A percentile compares a stretch with the other conserved stretches of the same genome.
These are phyloP conservation scores for Anguilla anguilla DNA, from an alignment of 2,797 vertebrate species.

Conservation along the genomic window DNA sequence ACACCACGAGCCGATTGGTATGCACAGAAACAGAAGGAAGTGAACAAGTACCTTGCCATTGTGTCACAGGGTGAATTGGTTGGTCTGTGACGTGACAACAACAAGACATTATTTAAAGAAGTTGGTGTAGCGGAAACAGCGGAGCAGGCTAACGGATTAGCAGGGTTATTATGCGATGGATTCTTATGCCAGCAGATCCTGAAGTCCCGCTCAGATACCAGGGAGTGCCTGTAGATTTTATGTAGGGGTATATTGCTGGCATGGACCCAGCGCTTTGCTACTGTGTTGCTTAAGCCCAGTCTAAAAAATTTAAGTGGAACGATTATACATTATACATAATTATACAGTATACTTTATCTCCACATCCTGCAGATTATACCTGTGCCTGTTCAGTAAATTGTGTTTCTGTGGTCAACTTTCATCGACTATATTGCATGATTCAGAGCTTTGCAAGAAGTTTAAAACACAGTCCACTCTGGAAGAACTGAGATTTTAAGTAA, in stretches of 20 bases:
- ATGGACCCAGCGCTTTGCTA: background rate
- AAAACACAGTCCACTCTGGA: background rate
- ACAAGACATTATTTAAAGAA: background rate
- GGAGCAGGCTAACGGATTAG: background rate
- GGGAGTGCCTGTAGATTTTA: background rate
- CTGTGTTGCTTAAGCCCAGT: background rate
- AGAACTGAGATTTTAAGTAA: background rate
- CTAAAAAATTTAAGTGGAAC: background rate
- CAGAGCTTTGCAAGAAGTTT: background rate
- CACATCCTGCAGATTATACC: background rate
- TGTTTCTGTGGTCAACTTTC: background rate
- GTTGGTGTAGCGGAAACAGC: background rate
- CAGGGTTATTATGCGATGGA: background rate
- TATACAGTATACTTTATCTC: background rate
- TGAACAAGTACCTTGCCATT: slow-evolving; percentile 5
- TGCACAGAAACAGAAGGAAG: slow-evolving; percentile 10
- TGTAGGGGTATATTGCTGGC: background rate
- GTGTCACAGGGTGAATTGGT: background rate
- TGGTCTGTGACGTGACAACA: background rate
- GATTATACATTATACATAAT: too few relatives aligned
- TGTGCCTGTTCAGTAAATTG: background rate
- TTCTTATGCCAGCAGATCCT: background rate
- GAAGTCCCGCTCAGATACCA: background rate
- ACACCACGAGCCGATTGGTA: background rate
- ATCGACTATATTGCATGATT: background rate